Evolutionary conservation across 2,797 vertebrate genomes (phyloP), one percentile per base, ranked within the genome.

Genomic region (Cichlasoma orientale): DNA sequence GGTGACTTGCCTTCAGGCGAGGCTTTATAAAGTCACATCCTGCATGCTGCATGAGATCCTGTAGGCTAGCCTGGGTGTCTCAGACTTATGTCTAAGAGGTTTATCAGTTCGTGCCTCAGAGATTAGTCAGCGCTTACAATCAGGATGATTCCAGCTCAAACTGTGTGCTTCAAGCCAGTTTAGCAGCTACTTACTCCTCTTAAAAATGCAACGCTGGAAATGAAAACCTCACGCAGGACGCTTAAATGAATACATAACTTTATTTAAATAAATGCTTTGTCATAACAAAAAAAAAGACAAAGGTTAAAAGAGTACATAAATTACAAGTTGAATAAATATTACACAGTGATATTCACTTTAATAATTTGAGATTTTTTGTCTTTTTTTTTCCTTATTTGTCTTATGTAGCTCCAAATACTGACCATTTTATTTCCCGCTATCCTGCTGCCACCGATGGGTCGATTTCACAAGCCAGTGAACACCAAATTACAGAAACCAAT

Each of bases 221-320:
- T 63, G 63, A 91, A 83, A 80, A 75, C 70, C 36, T 79, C 63
- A 74, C 38, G 4, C 74, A 82, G 72, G 79, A 21, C 68, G 68
- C 38, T 90, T 95, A 97, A 97, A 97, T 96, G 98, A 97, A 98
- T 97, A 97, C 97, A 98, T 97, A 98, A 97, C 97, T 99, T 99
- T 99, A 99, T 99, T 96, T 99, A 99, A 99, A 99, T 99, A 98
- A 99, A 98, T 98, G 98, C 97, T 98, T 99, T 98, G 97, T 97
- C 97, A 98, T 94, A 97, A 98, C 97, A 98, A 96, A 98, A 94
- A 97, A 97, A 95, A 97, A 96, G 97, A 98, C 97, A 98, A 99
- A 99, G 97, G 97, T 98, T 96, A 96, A 97, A 97, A 97, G 98
- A 97, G 98, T 99, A 99, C 97, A 99, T 99, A 99, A 99, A 98